These are phyloP conservation scores for Zaprionus tsacasi DNA, from an alignment of 1,140 invertebrate genomes.

Conservation along the genomic window DNA sequence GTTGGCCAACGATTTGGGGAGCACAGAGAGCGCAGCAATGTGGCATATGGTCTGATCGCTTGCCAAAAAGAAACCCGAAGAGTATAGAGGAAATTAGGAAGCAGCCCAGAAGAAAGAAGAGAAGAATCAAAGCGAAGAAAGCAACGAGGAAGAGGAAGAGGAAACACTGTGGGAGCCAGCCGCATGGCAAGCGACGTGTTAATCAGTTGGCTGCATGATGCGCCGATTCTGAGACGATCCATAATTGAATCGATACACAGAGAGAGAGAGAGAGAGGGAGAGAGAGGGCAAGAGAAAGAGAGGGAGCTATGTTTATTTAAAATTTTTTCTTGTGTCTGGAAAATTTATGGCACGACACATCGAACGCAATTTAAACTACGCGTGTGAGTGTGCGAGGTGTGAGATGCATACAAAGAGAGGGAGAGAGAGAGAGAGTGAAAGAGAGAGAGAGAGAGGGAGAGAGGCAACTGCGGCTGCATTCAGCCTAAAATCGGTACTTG, in stretches of 20 bases:
- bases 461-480: background rate
- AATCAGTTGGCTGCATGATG: conserved; percentile 72
- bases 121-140: conserved; percentile 4
- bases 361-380: conserved; percentile 77
- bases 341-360: conserved; percentile 74
- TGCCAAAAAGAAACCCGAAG: conserved; percentile 37
- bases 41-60: conserved; percentile 47
- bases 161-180: conserved; percentile 65
- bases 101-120: background rate
- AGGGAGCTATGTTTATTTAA: conserved; percentile 41
- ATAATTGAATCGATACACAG: conserved; percentile 70
- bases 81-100: conserved; percentile 4
- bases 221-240: conserved; percentile 47
- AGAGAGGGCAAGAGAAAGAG: background rate
- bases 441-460: background rate
- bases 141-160: background rate
- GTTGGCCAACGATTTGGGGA: conserved; percentile 30
- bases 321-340: conserved; percentile 25
- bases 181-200: conserved; percentile 49
- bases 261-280: background rate
- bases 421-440: background rate
- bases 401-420: background rate
- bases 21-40: conserved; percentile 8
- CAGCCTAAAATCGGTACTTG: conserved; percentile 25
- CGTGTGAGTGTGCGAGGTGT: conserved; percentile 65